Conservation (phyloP, 2,113 vertebrate genomes). For the Festucalex cinctus region DNA sequence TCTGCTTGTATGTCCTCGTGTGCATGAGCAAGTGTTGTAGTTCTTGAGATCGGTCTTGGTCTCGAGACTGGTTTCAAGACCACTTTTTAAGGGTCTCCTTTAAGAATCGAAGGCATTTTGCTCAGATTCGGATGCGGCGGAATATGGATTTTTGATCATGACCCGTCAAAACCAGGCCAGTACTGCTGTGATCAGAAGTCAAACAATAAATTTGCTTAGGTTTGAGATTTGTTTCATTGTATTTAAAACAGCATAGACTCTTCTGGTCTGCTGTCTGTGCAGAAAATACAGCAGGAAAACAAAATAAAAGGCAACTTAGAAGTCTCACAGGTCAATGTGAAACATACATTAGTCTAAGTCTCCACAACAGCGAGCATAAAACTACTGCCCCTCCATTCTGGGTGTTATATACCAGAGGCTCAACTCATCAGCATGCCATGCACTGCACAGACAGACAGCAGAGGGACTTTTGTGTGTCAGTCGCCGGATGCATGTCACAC, state of each 20-base stretch:
- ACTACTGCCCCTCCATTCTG: not conserved
- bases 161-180: too few relatives aligned
- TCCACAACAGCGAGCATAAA: not conserved
- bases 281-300: slow-evolving; percentile 24
- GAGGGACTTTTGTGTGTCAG: slow-evolving; percentile 17
- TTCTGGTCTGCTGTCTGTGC: slow-evolving; percentile 35
- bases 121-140: too few relatives aligned
- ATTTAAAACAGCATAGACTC: slow-evolving; percentile 15
- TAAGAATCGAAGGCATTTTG: too few relatives aligned
- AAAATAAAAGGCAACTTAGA: not conserved
- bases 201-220: too few relatives aligned
- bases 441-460: slow-evolving; percentile 7
- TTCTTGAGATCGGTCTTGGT: too few relatives aligned
- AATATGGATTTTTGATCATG: too few relatives aligned
- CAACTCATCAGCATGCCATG: slow-evolving; percentile 30
- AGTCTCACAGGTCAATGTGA: not conserved
- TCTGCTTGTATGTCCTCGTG: slow-evolving; percentile 29
- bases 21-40: slow-evolving; percentile 12
- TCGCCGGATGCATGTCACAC: slow-evolving; percentile 18
- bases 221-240: too few relatives aligned
- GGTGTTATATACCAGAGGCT: slow-evolving; percentile 6
- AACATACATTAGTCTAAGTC: not conserved
- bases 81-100: too few relatives aligned
- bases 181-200: too few relatives aligned
- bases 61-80: too few relatives aligned